phyloP scores from a whole-genome alignment of 1,140 invertebrate species.

The Himalopsyche phryganea region DNA sequence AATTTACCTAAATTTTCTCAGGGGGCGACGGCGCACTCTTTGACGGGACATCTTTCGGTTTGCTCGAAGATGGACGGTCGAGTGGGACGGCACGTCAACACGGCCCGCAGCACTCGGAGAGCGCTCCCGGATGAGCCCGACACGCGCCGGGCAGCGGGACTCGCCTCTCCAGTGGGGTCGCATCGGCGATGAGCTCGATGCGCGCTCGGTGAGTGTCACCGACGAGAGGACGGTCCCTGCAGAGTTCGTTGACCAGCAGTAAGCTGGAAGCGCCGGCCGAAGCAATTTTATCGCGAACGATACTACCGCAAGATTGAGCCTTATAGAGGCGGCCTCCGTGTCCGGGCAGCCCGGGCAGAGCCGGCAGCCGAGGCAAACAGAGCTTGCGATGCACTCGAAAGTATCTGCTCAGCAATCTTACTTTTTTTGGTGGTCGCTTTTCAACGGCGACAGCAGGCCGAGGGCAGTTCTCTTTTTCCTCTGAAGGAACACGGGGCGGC shows the following conservation, averaged over 20 bases:
- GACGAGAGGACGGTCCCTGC: slow-evolving; percentile 29
- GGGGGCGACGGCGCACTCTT: too few species aligned
- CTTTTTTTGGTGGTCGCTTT: slow-evolving; percentile 54
- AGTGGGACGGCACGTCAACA: slow-evolving; percentile 45
- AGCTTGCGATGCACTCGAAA: slow-evolving; percentile 53
- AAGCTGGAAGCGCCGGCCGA: slow-evolving; percentile 32
- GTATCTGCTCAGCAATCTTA: slow-evolving; percentile 60
- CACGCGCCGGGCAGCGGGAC: slow-evolving; percentile 40
- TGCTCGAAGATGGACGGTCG: neutral
- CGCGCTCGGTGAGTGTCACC: slow-evolving; percentile 28
- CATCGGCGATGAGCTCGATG: slow-evolving; percentile 27
- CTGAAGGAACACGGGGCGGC: slow-evolving; percentile 36
- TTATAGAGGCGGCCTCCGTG: slow-evolving; percentile 56
- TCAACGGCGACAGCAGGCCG: slow-evolving; percentile 44
- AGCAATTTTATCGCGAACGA: slow-evolving; percentile 45
- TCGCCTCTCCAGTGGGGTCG: slow-evolving; percentile 14
- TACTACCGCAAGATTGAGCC: slow-evolving; percentile 58
- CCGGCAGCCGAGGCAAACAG: slow-evolving; percentile 43
- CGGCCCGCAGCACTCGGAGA: slow-evolving; percentile 58
- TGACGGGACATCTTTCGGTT: too few species aligned
- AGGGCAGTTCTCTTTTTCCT: slow-evolving; percentile 45
- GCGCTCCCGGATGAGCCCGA: slow-evolving; percentile 55
- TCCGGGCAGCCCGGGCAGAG: slow-evolving; percentile 55
- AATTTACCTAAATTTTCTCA: neutral
- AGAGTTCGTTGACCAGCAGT: slow-evolving; percentile 31